These are phyloP conservation scores for Ochropleura leucogaster DNA, from an alignment of 2,888 invertebrate genomes.

Conservation along the genomic window DNA sequence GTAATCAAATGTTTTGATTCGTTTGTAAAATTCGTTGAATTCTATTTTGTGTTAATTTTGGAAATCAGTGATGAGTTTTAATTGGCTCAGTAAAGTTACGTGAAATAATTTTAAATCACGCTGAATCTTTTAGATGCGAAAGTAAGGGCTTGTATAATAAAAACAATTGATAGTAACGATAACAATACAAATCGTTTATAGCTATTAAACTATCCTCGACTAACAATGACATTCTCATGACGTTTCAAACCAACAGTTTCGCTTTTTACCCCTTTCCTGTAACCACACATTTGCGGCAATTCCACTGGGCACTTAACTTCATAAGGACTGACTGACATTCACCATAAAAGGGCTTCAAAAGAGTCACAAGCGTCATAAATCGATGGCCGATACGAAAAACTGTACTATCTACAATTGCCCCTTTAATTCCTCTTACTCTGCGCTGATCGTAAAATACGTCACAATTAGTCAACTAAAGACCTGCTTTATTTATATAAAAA, in stretches of 20 bases:
- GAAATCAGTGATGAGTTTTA: constrained; percentile 33
- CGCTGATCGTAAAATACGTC: constrained; percentile 85
- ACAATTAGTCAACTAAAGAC: constrained; percentile 87
- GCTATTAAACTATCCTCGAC: constrained; percentile 34
- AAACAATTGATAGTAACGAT: constrained; percentile 5
- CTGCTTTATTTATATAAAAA: constrained; percentile 78
- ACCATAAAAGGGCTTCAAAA: constrained; percentile 81
- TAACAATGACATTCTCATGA: constrained; percentile 60
- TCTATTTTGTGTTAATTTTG: constrained; percentile 15
- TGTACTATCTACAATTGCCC: constrained; percentile 81
- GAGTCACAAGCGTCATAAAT: constrained; percentile 83
- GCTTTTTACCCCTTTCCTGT: constrained; percentile 72
- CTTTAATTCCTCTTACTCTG: constrained; percentile 82
- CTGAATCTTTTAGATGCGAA: background rate
- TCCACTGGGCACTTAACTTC: constrained; percentile 72
- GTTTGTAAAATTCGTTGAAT: constrained; percentile 8
- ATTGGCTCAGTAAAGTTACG: constrained; percentile 18
- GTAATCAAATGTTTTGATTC: constrained; percentile 21
- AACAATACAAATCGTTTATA: constrained; percentile 33
- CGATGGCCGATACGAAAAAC: constrained; percentile 81
- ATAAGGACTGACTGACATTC: constrained; percentile 72
- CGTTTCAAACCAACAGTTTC: constrained; percentile 63
- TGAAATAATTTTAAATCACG: constrained; percentile 8
- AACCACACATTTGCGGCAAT: constrained; percentile 72
- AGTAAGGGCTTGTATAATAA: background rate